Base-by-base conservation (phyloP, 2,888 invertebrate species). In the Achlya flavicornis region DNA sequence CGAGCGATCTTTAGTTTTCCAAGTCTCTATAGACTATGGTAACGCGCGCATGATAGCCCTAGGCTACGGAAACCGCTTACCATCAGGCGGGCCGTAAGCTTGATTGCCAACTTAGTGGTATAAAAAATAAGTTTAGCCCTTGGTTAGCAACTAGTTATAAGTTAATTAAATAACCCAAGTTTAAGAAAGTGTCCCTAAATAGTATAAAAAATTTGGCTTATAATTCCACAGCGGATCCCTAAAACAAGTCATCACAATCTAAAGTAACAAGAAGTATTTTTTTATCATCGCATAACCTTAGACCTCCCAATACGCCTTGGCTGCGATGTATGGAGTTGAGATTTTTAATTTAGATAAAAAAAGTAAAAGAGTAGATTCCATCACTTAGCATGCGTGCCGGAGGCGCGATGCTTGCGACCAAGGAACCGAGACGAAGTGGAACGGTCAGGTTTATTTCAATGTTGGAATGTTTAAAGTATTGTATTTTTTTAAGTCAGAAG, bases 301-400 rank as follows among this genome's bases (percentile, higher is more conserved):
- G 84, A 83, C 81, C 81, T 74, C 74, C 76, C 74, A 72, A 79
- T 78, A 76, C 62, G 53, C 53, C 10, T 6, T 43, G n/a, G 46
- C 53, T n/a, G 53, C 53, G 66, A 63, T 63, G 66, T 61, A 64
- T 59, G 62, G 68, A 72, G 81, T 76, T 75, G 72, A 84, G 89
- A 89, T 89, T 85, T 88, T 89, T 89, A 89, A 89, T 89, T 89
- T 83, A 89, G 89, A 89, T 89, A 86, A 87, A 86, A 86, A 79
- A 82, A 74, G 76, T 76, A 81, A 82, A 80, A 75, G 72, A 74
- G 72, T 75, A 77, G 83, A 86, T 84, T 80, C 75, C 80, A 83
- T 85, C 85, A 77, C 76, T 81, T 77, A 75, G 76, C 81, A 79
- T 80, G 78, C 78, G 75, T 76, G 76, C 74, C 66, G 61, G 64